Evolutionary conservation across 2,888 invertebrate genomes (phyloP).

Genomic region (Acleris cristana): DNA sequence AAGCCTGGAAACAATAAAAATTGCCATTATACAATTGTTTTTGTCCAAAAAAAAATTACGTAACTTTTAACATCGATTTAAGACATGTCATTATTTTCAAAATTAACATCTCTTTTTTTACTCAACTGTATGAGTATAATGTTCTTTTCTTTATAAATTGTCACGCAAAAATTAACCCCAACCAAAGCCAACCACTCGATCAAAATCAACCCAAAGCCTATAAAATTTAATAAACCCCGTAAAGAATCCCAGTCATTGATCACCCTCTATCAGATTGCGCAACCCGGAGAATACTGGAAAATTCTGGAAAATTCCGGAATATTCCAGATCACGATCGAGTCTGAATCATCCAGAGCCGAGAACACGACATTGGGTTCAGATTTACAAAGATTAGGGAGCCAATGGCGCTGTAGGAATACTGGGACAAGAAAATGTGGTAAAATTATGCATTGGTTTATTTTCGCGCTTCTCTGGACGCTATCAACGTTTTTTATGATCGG

Average conservation of each 20-base stretch:
- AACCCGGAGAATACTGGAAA: slow-evolving; percentile 38
- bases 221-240: slow-evolving; percentile 36
- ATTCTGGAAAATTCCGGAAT: slow-evolving; percentile 35
- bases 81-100: too few species aligned
- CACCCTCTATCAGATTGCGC: slow-evolving; percentile 37
- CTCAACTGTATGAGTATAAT: too few species aligned
- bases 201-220: not conserved
- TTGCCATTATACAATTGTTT: too few species aligned
- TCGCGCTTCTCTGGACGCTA: not conserved
- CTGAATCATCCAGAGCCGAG: slow-evolving; percentile 33
- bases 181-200: too few species aligned
- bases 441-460: slow-evolving; percentile 33
- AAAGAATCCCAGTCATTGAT: slow-evolving; percentile 39
- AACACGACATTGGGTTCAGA: too few species aligned
- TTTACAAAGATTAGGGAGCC: too few species aligned
- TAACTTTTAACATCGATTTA: too few species aligned
- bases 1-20: too few species aligned
- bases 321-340: slow-evolving; percentile 39
- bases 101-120: too few species aligned
- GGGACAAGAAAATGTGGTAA: slow-evolving; percentile 37
- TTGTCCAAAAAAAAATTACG: too few species aligned
- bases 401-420: slow-evolving; percentile 3
- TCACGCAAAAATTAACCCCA: too few species aligned
- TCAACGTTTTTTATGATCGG: not conserved
- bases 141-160: too few species aligned